These are phyloP conservation scores for sheep (Ovis aries) DNA, from an alignment of 2,113 vertebrate genomes.

Conservation along the genomic window ARS-UI_Ramb_v3.0 NC_056067.1:35628501-35629000, in stretches of 20 bases:
- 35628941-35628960: accelerated
- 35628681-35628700: neutral
- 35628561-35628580: neutral
- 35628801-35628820: neutral
- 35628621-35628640: neutral
- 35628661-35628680: neutral
- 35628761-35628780: neutral
- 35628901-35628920: neutral
- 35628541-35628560: neutral
- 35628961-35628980: neutral
- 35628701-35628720: neutral
- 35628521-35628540: neutral
- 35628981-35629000: neutral
- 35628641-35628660: neutral
- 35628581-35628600: neutral
- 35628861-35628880: neutral
- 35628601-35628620: neutral
- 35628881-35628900: neutral
- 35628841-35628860: neutral
- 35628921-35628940: neutral
- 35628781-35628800: neutral
- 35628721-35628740: neutral
- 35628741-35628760: neutral
- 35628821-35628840: neutral
- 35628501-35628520: neutral